A percentile compares a stretch with the other conserved stretches of the same genome.
Conservation (phyloP, 1,140 invertebrate species). For the Achroia grisella region DNA sequence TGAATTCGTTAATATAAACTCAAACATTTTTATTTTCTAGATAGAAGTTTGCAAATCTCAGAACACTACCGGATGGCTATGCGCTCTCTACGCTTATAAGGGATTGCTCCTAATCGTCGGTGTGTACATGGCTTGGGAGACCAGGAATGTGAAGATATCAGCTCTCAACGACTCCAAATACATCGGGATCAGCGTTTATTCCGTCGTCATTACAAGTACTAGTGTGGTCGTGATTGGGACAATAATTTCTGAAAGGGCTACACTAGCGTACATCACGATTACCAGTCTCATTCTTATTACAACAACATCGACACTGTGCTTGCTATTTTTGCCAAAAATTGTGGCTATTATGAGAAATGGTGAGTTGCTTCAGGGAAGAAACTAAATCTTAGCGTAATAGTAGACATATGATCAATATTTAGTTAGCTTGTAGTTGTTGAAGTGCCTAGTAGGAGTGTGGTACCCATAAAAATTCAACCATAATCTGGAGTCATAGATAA, state of each 20-base stretch:
- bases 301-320: slow-evolving; percentile 88
- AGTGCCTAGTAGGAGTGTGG: no score
- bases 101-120: slow-evolving; percentile 90
- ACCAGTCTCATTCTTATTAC: slow-evolving; percentile 88
- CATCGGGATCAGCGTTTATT: slow-evolving; percentile 94
- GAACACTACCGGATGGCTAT: slow-evolving; percentile 90
- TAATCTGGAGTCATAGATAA: no score
- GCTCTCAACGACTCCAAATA: slow-evolving; percentile 98
- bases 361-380: no score
- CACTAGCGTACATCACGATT: slow-evolving; percentile 88
- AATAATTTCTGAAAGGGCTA: slow-evolving; percentile 88
- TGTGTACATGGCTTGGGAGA: slow-evolving; percentile 99
- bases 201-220: slow-evolving; percentile 90
- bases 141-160: slow-evolving; percentile 96
- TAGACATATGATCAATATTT: no score
- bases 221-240: slow-evolving; percentile 90
- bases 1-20: no score
- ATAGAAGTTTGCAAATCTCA: slow-evolving; percentile 90
- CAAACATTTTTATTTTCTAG: slow-evolving; percentile 61
- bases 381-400: no score
- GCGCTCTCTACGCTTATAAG: slow-evolving; percentile 92
- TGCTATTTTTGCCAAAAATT: slow-evolving; percentile 91
- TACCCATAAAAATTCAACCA: no score
- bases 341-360: slow-evolving; percentile 77
- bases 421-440: no score